phyloP scores from a whole-genome alignment of 2,113 vertebrate genomes.

The Etia nguti region DNA sequence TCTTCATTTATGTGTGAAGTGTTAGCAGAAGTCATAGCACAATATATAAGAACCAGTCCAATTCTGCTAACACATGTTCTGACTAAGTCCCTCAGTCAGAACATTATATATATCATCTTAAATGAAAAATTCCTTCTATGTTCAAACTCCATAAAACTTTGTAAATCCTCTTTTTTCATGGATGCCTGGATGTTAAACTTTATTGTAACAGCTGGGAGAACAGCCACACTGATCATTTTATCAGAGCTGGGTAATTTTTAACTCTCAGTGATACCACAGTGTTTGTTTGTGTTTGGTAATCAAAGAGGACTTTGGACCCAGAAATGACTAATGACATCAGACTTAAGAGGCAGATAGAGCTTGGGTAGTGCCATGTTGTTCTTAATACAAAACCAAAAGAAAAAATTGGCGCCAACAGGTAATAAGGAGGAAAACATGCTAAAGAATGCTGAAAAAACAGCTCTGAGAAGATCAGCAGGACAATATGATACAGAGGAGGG shows the following conservation, averaged over 20 bases:
- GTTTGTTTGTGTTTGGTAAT: neutral
- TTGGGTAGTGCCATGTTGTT: neutral
- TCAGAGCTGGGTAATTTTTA: neutral
- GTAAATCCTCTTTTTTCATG: neutral
- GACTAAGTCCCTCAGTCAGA: neutral
- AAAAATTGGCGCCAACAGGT: neutral
- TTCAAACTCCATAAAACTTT: neutral
- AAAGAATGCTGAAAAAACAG: neutral
- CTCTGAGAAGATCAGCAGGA: neutral
- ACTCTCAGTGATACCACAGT: neutral
- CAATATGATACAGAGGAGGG: neutral
- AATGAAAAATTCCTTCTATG: too few relatives aligned
- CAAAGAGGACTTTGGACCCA: neutral
- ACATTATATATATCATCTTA: neutral
- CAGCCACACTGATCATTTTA: neutral
- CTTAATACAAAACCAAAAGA: neutral
- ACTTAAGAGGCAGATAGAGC: neutral
- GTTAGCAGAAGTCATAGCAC: neutral
- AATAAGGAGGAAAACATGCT: neutral
- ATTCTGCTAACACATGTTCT: neutral
- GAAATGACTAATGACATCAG: neutral
- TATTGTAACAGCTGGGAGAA: neutral
- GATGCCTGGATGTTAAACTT: neutral
- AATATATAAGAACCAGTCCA: too few relatives aligned
- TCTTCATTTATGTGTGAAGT: neutral